Base-by-base conservation (phyloP, 2,888 invertebrate species). In the Melieria crassipennis region DNA sequence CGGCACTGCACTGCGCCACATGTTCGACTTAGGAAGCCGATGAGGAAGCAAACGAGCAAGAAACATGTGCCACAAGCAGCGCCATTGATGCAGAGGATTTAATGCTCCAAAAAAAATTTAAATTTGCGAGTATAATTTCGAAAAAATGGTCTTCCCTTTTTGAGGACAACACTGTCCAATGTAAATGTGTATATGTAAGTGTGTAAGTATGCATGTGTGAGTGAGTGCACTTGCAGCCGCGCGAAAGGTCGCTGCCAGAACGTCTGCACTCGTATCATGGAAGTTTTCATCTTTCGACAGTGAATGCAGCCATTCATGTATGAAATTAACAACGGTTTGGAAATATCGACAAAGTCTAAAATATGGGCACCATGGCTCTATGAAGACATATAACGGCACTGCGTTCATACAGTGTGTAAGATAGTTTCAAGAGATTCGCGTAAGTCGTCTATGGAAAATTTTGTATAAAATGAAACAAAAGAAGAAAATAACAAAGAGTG, bases 241-340 rank as follows among this genome's bases (percentile, higher is more conserved):
- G 9, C n/a, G 52, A 52, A 61, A 67, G 60, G 52, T 45, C 60
- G 30, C 30, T 0, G 30, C 5, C 3, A 5, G 7, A 13, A 46
- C 9, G 3, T 42, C 4, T 64, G 50, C 45, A 11, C 13, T 6
- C 7, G 52, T 55, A 7, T 13, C 5, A 50, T 10, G 47, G 63
- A 69, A 62, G 56, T 52, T 69, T 69, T 62, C 69, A 72, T 73
- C 75, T 72, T 75, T 76, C 70, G 69, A 74, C 71, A 73, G 75
- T 78, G 77, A 77, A 78, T 78, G 79, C 76, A 81, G 75, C 78
- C 80, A 80, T 80, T 83, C 79, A 83, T 77, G 79, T 81, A 80
- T 83, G 83, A 83, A 83, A 83, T 83, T 83, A 83, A 84, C 84
- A 84, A 80, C 80, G 79, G 77, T 79, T 75, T 75, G 81, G 81